A percentile compares a stretch with the other conserved stretches of the same genome.
These are phyloP conservation scores for Neodon shergylaensis DNA, from an alignment of 2,113 vertebrate species.

Conservation along the genomic window DNA sequence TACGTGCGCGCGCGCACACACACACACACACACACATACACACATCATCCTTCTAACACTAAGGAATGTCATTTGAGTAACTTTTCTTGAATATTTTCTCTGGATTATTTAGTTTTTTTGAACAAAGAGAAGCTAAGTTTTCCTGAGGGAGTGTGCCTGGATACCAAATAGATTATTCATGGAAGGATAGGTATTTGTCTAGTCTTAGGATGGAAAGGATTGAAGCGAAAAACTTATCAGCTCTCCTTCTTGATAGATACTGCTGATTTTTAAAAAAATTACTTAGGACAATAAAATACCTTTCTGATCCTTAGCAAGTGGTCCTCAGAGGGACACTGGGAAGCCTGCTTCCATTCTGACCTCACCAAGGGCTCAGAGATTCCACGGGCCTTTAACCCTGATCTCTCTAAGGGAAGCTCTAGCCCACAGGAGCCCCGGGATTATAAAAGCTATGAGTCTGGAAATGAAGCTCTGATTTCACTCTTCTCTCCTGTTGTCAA, in stretches of 20 bases:
- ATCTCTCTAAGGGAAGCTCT: neutral
- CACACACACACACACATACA: neutral
- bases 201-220: neutral
- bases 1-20: too few relatives aligned
- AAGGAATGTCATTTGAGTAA: neutral
- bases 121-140: slow-evolving; percentile 2
- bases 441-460: neutral
- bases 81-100: neutral
- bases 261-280: neutral
- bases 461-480: neutral
- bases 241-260: neutral
- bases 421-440: neutral
- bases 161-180: neutral
- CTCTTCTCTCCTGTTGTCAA: neutral
- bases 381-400: neutral
- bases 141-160: neutral
- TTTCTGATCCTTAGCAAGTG: neutral
- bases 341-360: neutral
- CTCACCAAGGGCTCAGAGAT: neutral
- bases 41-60: neutral
- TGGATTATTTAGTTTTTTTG: slow-evolving; percentile 54
- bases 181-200: neutral
- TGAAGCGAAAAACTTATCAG: neutral
- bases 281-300: neutral
- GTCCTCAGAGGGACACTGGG: neutral